Evolutionary conservation across 2,888 invertebrate species (phyloP).

Genomic region (Ramazzottius varieornatus): DNA sequence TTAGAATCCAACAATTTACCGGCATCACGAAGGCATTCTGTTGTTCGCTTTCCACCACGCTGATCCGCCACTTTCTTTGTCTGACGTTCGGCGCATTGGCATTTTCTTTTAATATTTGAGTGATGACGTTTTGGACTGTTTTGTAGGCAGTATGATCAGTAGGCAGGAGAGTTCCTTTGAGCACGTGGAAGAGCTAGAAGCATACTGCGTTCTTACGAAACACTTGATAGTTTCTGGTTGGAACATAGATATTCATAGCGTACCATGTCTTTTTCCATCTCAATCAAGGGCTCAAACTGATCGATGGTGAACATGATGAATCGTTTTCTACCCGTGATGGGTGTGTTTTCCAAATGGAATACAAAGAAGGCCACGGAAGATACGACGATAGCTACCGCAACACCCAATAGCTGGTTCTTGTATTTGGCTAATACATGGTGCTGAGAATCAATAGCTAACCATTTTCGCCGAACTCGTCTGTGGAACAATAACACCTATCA

Average conservation of each 20-base stretch:
- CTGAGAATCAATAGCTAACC: too few species aligned
- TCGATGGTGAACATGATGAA: not conserved
- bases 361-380: too few species aligned
- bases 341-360: not conserved
- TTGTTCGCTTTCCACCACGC: not conserved
- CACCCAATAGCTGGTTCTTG: too few species aligned
- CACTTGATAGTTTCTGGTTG: not conserved
- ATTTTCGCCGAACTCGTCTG: too few species aligned
- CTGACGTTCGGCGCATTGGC: not conserved
- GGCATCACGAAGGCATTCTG: not conserved
- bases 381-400: too few species aligned
- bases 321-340: not conserved
- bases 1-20: not conserved
- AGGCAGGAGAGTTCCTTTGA: not conserved
- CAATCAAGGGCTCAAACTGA: not conserved
- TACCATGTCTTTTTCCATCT: not conserved
- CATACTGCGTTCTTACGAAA: not conserved
- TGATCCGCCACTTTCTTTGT: not conserved
- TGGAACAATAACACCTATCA: too few species aligned
- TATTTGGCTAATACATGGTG: too few species aligned
- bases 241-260: not conserved
- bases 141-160: not conserved
- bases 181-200: not conserved
- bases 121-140: not conserved
- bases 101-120: not conserved